phyloP scores from a whole-genome alignment of 2,113 vertebrate species.

The Anas platyrhynchos region DNA sequence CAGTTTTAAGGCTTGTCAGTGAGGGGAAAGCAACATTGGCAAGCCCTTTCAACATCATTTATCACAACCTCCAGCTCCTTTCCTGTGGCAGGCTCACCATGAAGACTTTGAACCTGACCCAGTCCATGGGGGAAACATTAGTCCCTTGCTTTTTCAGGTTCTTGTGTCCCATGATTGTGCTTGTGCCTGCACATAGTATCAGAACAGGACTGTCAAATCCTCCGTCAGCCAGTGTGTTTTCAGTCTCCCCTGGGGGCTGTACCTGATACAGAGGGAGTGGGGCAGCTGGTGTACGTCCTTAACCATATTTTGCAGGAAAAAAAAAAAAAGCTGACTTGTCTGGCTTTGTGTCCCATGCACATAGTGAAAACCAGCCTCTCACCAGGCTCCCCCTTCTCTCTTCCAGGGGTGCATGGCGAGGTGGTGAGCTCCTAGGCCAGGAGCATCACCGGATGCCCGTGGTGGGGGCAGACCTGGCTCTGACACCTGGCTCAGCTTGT shows the following conservation, averaged over 20 bases:
- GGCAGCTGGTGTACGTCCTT: not conserved
- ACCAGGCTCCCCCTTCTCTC: too few relatives aligned
- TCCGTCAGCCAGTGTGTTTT: not conserved
- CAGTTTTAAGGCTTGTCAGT: not conserved
- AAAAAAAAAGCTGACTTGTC: not conserved
- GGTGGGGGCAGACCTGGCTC: not conserved
- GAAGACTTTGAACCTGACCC: not conserved
- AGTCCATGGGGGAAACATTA: not conserved
- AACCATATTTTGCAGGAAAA: not conserved
- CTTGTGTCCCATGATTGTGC: not conserved
- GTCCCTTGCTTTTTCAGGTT: not conserved
- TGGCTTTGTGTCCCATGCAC: not conserved
- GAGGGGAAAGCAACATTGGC: not conserved
- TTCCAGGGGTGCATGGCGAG: too few relatives aligned
- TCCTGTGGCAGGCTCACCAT: not conserved
- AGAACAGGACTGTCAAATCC: not conserved
- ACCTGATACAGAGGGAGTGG: not conserved
- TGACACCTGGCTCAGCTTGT: not conserved
- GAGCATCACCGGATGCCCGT: accelerated
- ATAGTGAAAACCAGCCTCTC: too few relatives aligned
- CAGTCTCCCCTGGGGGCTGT: not conserved
- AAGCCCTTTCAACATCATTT: not conserved
- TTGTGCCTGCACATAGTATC: not conserved
- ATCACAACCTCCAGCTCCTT: not conserved
- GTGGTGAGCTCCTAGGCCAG: too few relatives aligned